These are phyloP conservation scores for Intellagama lesueurii DNA, from an alignment of 2,797 vertebrate species.

Conservation along the genomic window DNA sequence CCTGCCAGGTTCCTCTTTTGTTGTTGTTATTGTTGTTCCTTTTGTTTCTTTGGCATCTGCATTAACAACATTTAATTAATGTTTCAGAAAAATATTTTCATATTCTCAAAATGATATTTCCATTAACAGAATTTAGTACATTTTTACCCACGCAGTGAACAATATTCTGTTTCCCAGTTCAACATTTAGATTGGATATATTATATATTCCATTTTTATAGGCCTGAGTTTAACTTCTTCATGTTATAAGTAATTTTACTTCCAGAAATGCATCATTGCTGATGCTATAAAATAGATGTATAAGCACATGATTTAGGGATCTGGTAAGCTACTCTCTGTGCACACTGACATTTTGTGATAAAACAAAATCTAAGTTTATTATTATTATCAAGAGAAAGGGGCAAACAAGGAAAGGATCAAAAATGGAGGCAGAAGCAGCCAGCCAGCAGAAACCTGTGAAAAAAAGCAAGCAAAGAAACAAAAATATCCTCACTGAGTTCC, in stretches of 20 bases:
- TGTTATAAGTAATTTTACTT: neutral
- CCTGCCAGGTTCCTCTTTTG: neutral
- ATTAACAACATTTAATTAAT: neutral
- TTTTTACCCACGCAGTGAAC: neutral
- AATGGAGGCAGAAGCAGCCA: no score
- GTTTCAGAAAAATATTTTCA: conserved; percentile 42
- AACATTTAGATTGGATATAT: conserved; percentile 11
- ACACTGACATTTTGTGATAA: neutral
- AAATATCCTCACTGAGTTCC: no score
- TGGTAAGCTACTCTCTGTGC: neutral
- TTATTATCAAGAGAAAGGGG: no score
- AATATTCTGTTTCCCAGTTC: neutral
- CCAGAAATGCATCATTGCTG: neutral
- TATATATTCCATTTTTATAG: conserved; percentile 10
- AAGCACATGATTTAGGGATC: neutral
- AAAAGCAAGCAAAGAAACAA: no score
- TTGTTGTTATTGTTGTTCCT: neutral
- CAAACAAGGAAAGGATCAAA: no score
- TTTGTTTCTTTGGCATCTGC: neutral
- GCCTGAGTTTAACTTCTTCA: neutral
- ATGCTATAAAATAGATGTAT: neutral
- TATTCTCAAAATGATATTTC: conserved; percentile 33
- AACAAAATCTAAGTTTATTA: no score
- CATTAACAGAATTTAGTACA: neutral
- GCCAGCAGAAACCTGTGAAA: no score